Base-by-base conservation (phyloP, 2,888 invertebrate species). In the Phengaris arion region DNA sequence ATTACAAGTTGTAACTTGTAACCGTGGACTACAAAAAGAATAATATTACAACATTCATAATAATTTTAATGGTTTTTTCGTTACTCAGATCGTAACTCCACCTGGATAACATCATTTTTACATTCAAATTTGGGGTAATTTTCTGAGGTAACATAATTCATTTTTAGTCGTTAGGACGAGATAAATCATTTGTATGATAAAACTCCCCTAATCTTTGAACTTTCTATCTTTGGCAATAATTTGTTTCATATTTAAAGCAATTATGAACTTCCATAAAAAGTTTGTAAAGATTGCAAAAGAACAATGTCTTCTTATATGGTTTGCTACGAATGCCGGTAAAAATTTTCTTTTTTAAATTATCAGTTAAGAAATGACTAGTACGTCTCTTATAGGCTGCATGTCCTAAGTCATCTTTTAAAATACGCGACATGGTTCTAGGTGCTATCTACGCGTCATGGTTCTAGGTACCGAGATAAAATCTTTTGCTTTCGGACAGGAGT, bases 101-200 rank as follows among this genome's bases (percentile, higher is more conserved):
- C 45, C 64, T 64, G 64, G 69, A 69, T 69, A 69, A 69, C 69
- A 69, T 69, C 69, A 13, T 64, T 48, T 69, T 48, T 69, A 46
- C 69, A n/a, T 48, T 69, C 13, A 46, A 68, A 68, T 46, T 68
- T 69, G 9, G 69, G 69, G 48, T 48, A 69, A 69, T 69, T 68
- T 69, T 46, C 68, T 69, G 69, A 69, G 69, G 69, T 69, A 48
- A 48, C 48, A 64, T 64, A 48, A 48, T 69, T 69, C 69, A 48
- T 69, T 69, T 48, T 69, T 69, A 69, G 69, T 69, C 69, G 69
- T 69, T 69, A 69, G 69, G 46, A n/a, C 22, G 46, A 69, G 46
- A 48, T 69, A 69, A 69, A 69, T 69, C 69, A 69, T 69, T 69
- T 69, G 69, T n/a, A 48, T 48, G 69, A 69, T 48, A 69, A 69